Evolutionary conservation across 2,888 invertebrate species (phyloP).

Genomic region (Portevinia maculata): DNA sequence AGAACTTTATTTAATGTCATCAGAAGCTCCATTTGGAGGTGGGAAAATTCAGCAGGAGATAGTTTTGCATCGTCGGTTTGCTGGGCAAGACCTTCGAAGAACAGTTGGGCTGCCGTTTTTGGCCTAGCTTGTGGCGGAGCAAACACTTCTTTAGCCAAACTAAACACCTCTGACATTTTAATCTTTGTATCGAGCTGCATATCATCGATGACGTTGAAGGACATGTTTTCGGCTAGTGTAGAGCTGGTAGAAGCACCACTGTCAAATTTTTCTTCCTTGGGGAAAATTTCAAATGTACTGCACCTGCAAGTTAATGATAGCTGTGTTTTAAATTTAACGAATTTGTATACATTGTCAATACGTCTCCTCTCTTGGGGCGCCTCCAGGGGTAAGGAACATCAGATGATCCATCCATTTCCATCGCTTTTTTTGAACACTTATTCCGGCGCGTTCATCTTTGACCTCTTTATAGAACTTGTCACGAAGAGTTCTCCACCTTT

Average conservation of each 20-base stretch:
- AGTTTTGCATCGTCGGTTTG: background rate
- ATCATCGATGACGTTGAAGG: background rate
- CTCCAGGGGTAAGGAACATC: background rate
- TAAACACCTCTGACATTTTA: background rate
- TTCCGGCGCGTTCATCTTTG: too few relatives aligned
- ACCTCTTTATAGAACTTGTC: background rate
- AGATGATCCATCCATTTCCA: background rate
- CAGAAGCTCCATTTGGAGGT: background rate
- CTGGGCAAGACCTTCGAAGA: background rate
- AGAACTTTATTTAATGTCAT: background rate
- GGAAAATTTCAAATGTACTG: background rate
- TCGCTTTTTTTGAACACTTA: background rate
- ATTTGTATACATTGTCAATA: background rate
- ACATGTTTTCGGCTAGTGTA: background rate
- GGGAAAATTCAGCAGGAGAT: background rate
- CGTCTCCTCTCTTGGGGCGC: background rate
- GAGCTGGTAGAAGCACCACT: conserved; percentile 1
- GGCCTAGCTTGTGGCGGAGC: background rate
- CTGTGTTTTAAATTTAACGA: background rate
- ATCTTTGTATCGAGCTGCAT: too few relatives aligned
- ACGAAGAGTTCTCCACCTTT: background rate
- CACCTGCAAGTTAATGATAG: background rate
- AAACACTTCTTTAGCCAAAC: background rate
- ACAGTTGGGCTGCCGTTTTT: background rate
- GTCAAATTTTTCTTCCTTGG: background rate